A percentile compares a stretch with the other conserved stretches of the same genome.
These are phyloP conservation scores for Thripadectes ignobilis DNA, from an alignment of 2,797 vertebrate species.

Conservation along the genomic window DNA sequence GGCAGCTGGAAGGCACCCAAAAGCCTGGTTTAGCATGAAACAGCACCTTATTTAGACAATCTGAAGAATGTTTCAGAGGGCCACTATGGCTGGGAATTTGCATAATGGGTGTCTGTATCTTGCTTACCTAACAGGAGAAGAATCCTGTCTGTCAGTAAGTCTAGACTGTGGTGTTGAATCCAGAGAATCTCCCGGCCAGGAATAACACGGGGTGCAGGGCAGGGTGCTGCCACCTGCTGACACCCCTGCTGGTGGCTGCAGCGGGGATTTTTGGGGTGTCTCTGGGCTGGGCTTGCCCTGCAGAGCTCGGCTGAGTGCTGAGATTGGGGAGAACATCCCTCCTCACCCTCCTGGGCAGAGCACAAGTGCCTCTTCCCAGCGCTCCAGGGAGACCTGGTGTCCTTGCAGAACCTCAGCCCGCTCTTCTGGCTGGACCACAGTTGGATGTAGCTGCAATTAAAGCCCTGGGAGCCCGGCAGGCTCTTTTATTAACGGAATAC, in stretches of 20 bases:
- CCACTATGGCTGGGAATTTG: conserved; percentile 1
- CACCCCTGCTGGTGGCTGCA: neutral
- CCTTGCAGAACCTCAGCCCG: rapidly evolving
- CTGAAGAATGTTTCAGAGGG: neutral
- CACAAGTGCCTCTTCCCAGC: neutral
- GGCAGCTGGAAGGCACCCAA: neutral
- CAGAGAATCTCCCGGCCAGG: conserved; percentile 12
- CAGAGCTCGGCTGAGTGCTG: rapidly evolving
- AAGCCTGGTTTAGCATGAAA: neutral
- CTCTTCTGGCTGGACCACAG: rapidly evolving
- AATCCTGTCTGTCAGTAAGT: conserved; percentile 63
- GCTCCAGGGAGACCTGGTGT: neutral
- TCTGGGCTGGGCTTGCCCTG: neutral
- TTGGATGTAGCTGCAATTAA: neutral
- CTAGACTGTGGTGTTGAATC: conserved; percentile 68
- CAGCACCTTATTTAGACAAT: conserved; percentile 39
- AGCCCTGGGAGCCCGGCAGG: neutral
- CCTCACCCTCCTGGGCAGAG: neutral
- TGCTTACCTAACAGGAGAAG: conserved; percentile 69
- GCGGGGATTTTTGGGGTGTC: rapidly evolving
- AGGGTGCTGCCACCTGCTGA: conserved; percentile 52
- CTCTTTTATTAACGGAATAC: rapidly evolving
- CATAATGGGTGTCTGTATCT: neutral
- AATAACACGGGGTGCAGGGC: neutral
- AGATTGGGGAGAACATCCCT: neutral